Conservation (phyloP, 2,113 vertebrate genomes). For the Mastomys coucha region DNA sequence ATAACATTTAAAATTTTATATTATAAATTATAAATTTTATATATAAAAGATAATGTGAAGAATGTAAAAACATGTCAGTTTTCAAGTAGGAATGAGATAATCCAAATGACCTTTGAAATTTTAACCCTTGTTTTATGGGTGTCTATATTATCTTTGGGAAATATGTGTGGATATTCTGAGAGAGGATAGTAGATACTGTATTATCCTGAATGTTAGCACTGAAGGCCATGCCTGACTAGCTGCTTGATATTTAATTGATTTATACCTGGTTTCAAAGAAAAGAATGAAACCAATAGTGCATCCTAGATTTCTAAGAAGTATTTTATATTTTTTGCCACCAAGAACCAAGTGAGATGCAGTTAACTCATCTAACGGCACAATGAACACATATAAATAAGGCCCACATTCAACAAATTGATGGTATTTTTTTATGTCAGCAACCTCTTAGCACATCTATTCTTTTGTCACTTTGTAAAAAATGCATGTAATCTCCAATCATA, state of each 20-base stretch:
- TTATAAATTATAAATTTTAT: not conserved
- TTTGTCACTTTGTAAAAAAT: not conserved
- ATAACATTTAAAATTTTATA: not conserved
- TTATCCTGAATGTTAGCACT: not conserved
- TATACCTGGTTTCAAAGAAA: not conserved
- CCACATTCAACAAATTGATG: not conserved
- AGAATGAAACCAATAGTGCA: not conserved
- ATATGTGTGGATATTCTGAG: not conserved
- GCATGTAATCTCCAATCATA: not conserved
- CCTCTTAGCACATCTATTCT: not conserved
- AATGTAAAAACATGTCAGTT: not conserved
- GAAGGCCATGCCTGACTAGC: not conserved
- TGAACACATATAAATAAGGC: not conserved
- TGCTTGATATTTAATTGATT: slow-evolving; percentile 7
- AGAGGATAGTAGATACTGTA: not conserved
- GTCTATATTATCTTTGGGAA: not conserved
- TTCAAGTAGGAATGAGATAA: not conserved
- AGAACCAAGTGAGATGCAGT: not conserved
- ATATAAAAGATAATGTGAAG: not conserved
- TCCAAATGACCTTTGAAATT: not conserved
- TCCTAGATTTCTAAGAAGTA: not conserved
- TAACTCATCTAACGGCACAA: not conserved
- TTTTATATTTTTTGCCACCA: slow-evolving; percentile 1
- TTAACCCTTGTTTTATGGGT: not conserved
- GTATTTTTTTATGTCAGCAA: not conserved